Conservation (phyloP, 2,888 invertebrate genomes). For the Apamea crenata region DNA sequence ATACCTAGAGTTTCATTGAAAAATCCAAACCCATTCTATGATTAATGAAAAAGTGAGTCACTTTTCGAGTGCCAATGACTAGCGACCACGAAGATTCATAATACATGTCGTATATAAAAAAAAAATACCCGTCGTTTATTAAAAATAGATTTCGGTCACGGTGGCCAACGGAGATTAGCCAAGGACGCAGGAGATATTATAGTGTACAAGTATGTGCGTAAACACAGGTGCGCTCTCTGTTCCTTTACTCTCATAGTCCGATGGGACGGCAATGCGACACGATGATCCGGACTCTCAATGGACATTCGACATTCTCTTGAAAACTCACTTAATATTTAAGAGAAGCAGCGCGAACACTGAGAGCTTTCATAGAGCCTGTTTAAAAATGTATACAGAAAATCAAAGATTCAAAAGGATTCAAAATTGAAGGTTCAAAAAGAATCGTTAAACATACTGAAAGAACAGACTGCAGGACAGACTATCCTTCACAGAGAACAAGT, state of each 20-base stretch:
- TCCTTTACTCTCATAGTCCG: too few relatives aligned
- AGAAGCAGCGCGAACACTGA: too few relatives aligned
- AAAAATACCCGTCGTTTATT: too few relatives aligned
- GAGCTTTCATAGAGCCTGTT: neutral
- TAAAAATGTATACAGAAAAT: neutral
- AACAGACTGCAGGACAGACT: neutral
- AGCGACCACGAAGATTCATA: neutral
- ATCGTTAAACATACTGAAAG: neutral
- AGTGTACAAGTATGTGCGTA: too few relatives aligned
- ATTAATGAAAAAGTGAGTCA: constrained; percentile 11
- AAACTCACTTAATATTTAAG: neutral
- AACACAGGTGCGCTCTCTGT: too few relatives aligned
- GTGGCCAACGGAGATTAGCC: too few relatives aligned
- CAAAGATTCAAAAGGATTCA: too few relatives aligned
- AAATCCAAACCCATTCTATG: neutral
- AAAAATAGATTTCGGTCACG: too few relatives aligned
- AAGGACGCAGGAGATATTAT: too few relatives aligned
- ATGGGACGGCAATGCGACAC: too few relatives aligned
- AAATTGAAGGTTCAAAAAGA: neutral
- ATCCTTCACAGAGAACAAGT: neutral
- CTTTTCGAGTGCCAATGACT: neutral
- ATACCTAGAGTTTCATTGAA: neutral
- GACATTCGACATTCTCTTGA: neutral
- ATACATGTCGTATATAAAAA: neutral
- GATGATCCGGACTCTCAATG: too few relatives aligned